Evolutionary conservation across 2,113 vertebrate genomes (phyloP).

Genomic region (Rostratula benghalensis): DNA sequence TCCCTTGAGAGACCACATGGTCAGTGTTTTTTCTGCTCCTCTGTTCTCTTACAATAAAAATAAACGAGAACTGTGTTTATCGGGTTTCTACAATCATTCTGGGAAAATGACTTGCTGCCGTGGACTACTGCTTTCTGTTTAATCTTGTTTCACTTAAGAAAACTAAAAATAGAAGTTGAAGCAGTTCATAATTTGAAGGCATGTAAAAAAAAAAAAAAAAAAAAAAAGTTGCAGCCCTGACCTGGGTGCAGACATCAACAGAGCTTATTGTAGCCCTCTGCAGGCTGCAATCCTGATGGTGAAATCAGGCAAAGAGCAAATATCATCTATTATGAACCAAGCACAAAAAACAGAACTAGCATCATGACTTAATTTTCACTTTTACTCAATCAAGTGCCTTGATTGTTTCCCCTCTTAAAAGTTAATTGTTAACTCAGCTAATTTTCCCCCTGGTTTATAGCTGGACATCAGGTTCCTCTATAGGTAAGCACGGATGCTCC

Average conservation of each 20-base stretch:
- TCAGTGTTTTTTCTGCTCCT: not conserved
- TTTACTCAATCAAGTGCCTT: not conserved
- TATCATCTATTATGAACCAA: not conserved
- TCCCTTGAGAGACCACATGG: not conserved
- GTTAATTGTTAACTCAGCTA: not conserved
- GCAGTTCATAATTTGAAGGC: constrained; percentile 34
- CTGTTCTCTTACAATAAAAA: not conserved
- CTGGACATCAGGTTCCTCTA: not conserved
- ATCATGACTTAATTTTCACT: not conserved
- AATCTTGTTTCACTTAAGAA: constrained; percentile 35
- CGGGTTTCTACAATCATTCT: constrained; percentile 20
- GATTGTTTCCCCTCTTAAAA: not conserved
- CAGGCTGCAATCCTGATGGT: not conserved
- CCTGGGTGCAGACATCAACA: not conserved
- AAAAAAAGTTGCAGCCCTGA: not conserved
- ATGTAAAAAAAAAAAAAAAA: not conserved
- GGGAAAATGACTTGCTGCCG: constrained; percentile 6
- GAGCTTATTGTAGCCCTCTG: not conserved
- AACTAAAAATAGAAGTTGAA: constrained; percentile 61
- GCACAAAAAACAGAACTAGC: not conserved
- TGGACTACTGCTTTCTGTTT: constrained; percentile 9
- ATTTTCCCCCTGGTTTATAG: not conserved
- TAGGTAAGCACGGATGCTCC: not conserved
- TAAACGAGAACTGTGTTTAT: constrained; percentile 32
- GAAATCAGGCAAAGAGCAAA: not conserved